These are phyloP conservation scores for Arothron firmamentum DNA, from an alignment of 2,113 vertebrate genomes.

Conservation along the genomic window DNA sequence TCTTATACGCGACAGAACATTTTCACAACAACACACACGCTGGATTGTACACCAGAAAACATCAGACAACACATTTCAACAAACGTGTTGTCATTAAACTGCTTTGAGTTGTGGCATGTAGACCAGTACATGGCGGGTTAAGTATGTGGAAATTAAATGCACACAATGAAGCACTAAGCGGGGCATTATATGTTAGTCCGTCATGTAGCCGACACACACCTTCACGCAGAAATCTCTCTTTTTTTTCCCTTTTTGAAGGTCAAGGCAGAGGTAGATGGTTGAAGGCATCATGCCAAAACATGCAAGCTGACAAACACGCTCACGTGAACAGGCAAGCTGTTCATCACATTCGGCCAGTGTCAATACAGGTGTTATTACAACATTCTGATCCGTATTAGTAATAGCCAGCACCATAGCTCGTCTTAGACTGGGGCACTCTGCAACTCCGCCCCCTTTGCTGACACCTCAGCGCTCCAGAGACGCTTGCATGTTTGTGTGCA, in stretches of 20 bases:
- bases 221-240: neutral
- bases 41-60: no score
- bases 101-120: neutral
- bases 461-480: slow-evolving; percentile 39
- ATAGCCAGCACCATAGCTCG: no score
- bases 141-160: no score
- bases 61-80: neutral
- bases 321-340: neutral
- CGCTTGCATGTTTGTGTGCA: slow-evolving; percentile 37
- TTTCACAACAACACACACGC: neutral
- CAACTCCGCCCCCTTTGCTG: no score
- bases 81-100: neutral
- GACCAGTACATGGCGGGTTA: neutral
- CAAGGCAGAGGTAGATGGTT: slow-evolving; percentile 3
- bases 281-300: neutral
- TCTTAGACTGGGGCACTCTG: no score
- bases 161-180: neutral
- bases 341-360: no score
- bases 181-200: neutral
- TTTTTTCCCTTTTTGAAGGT: slow-evolving; percentile 18
- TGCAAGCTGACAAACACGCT: slow-evolving; percentile 14
- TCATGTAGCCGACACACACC: neutral
- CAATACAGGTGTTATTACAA: no score
- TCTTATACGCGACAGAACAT: slow-evolving; percentile 4
- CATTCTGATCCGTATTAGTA: no score